These are phyloP conservation scores for Chaetoderma sp. DNA, from an alignment of 2,888 invertebrate genomes.

Conservation along the genomic window DNA sequence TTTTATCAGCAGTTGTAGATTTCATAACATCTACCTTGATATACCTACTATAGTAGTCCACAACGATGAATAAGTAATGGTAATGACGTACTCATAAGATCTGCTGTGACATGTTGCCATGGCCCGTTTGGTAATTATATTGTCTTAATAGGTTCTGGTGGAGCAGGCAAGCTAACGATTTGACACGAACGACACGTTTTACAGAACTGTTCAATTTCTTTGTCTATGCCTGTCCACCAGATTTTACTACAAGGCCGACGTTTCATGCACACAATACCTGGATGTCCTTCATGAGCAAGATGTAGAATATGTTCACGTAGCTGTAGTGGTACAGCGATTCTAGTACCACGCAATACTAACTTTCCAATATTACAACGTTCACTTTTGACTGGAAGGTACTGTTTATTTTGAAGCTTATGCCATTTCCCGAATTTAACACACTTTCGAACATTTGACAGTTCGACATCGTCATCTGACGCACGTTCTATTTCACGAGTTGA, in stretches of 20 bases:
- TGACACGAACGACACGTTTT: not conserved
- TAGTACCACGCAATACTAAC: conserved; percentile 8
- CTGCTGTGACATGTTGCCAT: conserved; percentile 38
- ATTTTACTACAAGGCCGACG: not conserved
- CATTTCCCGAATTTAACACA: not conserved
- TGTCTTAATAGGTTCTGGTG: conserved; percentile 20
- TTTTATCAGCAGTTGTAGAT: conserved; percentile 26
- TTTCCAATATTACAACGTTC: conserved; percentile 9
- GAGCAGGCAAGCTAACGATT: not conserved
- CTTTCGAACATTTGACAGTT: not conserved
- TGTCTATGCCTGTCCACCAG: conserved; percentile 9
- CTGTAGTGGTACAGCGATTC: conserved; percentile 3
- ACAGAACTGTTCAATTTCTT: not conserved
- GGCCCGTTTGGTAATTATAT: conserved; percentile 32
- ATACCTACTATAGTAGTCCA: conserved; percentile 43
- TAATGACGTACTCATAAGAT: conserved; percentile 37
- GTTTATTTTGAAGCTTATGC: not conserved
- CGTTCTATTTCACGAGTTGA: not conserved
- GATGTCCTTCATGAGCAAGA: conserved; percentile 25
- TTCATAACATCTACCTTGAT: conserved; percentile 29
- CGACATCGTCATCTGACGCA: not conserved
- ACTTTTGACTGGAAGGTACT: not conserved
- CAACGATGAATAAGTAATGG: conserved; percentile 32
- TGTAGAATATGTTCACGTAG: conserved; percentile 3
- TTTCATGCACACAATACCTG: conserved; percentile 7